These are phyloP conservation scores for Miichthys miiuy DNA, from an alignment of 2,797 vertebrate genomes.

Conservation along the genomic window DNA sequence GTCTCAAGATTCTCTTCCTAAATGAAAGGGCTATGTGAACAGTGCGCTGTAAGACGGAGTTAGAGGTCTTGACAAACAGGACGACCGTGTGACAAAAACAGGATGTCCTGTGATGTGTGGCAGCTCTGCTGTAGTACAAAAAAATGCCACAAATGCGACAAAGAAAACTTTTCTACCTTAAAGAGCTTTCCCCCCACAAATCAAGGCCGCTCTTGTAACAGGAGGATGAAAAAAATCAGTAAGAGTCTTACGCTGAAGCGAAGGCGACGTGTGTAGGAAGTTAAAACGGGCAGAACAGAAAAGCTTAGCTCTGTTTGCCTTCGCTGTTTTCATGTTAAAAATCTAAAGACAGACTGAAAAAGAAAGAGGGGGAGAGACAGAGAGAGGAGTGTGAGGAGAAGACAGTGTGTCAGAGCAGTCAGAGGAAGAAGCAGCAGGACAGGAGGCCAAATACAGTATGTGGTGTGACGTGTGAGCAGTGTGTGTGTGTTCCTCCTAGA, in stretches of 20 bases:
- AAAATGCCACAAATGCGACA: neutral
- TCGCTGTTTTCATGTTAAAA: neutral
- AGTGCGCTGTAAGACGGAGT: neutral
- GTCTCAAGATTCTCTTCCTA: neutral
- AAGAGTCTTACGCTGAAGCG: conserved; percentile 17
- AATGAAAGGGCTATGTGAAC: neutral
- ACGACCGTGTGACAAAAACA: neutral
- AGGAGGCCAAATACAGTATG: conserved; percentile 14
- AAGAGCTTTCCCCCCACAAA: conserved; percentile 7
- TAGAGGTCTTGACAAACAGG: neutral
- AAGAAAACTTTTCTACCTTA: neutral
- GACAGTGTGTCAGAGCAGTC: conserved; percentile 12
- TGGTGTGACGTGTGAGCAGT: conserved; percentile 1
- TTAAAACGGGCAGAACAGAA: conserved; percentile 29
- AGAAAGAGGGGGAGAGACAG: conserved; percentile 10
- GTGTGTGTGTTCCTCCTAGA: conserved; percentile 39
- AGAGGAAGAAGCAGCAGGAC: conserved; percentile 20
- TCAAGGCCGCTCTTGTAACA: neutral
- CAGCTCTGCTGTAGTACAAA: neutral
- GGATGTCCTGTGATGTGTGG: neutral
- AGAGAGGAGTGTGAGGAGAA: conserved; percentile 21
- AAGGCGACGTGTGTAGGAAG: neutral
- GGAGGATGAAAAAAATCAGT: conserved; percentile 24
- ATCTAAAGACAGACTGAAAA: neutral
- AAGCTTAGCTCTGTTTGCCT: neutral